Evolutionary conservation across 2,888 invertebrate genomes (phyloP).

Genomic region (Dusona sp.): DNA sequence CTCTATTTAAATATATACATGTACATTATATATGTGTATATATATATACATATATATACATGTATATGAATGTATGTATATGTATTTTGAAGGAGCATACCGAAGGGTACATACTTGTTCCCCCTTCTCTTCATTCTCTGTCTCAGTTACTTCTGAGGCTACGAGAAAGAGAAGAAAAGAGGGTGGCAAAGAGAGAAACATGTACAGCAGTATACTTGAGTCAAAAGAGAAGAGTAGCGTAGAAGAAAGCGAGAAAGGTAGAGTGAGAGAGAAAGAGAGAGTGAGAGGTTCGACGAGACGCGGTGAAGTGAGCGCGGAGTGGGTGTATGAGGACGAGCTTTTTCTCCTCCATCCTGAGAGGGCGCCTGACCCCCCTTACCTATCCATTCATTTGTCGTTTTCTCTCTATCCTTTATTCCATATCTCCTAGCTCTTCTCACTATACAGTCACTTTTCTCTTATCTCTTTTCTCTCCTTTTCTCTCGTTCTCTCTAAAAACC

Average conservation of each 20-base stretch:
- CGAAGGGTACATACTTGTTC: constrained; percentile 59
- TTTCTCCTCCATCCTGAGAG: constrained; percentile 62
- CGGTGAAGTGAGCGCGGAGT: constrained; percentile 57
- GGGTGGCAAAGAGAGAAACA: constrained; percentile 46
- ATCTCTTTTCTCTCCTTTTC: constrained; percentile 24
- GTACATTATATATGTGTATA: constrained; percentile 33
- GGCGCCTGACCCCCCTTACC: constrained; percentile 60
- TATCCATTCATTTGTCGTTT: constrained; percentile 67
- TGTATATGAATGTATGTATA: constrained; percentile 30
- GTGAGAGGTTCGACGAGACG: constrained; percentile 59
- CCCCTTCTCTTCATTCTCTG: constrained; percentile 52
- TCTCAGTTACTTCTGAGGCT: constrained; percentile 53
- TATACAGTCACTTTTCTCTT: constrained; percentile 40
- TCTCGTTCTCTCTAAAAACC: constrained; percentile 47
- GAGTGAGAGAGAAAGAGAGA: constrained; percentile 50
- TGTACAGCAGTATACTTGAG: constrained; percentile 56
- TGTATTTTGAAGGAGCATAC: constrained; percentile 10
- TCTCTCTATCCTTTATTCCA: constrained; percentile 55
- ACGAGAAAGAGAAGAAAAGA: constrained; percentile 27
- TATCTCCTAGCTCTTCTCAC: constrained; percentile 73
- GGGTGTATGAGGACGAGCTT: constrained; percentile 42
- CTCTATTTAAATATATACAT: constrained; percentile 63
- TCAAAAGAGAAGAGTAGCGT: constrained; percentile 33
- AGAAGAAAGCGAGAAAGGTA: constrained; percentile 20
- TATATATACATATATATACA: constrained; percentile 8